These are phyloP conservation scores for Agapornis roseicollis DNA, from an alignment of 2,113 vertebrate genomes.

Conservation along the genomic window DNA sequence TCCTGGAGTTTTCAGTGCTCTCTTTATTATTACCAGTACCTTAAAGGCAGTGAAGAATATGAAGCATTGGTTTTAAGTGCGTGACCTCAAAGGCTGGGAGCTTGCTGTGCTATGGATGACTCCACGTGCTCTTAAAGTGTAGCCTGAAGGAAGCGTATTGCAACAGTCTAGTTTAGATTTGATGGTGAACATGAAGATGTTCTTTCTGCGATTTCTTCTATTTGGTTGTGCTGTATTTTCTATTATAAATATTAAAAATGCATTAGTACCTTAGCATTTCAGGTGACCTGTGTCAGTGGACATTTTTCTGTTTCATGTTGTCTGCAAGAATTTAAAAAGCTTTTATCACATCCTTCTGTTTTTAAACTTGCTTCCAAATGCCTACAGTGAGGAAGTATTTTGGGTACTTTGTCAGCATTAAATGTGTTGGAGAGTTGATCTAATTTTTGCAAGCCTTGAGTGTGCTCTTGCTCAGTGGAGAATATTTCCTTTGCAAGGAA, in stretches of 20 bases:
- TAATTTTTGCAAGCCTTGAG: background rate
- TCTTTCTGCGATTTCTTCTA: background rate
- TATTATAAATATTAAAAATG: background rate
- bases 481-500: background rate
- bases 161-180: background rate
- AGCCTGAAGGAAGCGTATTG: conserved; percentile 21
- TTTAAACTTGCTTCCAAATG: background rate
- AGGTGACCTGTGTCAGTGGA: background rate
- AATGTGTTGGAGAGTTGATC: background rate
- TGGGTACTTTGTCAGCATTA: background rate
- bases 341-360: background rate
- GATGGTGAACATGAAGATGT: background rate
- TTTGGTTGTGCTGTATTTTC: background rate
- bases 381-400: background rate
- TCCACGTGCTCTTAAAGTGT: background rate
- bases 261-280: background rate
- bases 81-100: background rate
- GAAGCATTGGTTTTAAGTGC: background rate
- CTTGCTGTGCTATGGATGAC: background rate
- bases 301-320: background rate
- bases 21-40: background rate
- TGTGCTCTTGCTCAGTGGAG: background rate
- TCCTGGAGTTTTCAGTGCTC: background rate
- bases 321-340: background rate
- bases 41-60: background rate